These are phyloP conservation scores for Zosterops borbonicus DNA, from an alignment of 2,113 vertebrate genomes.

Conservation along the genomic window DNA sequence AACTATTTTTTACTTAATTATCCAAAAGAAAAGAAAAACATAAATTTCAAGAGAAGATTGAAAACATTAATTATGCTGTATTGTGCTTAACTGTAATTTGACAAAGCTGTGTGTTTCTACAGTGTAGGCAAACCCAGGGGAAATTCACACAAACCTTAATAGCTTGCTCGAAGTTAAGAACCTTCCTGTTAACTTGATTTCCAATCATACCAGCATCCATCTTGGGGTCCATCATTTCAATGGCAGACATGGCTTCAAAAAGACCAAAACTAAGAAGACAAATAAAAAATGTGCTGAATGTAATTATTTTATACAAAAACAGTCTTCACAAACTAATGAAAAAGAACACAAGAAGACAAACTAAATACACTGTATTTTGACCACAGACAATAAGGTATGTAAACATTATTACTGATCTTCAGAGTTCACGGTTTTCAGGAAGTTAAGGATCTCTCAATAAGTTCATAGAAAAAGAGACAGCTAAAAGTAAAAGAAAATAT, in stretches of 20 bases:
- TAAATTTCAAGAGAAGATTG: background rate
- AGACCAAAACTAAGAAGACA: slow-evolving; percentile 86
- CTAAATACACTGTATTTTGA: background rate
- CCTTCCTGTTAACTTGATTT: slow-evolving; percentile 97
- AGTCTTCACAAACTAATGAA: background rate
- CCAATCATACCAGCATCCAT: slow-evolving; percentile 99
- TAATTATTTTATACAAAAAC: background rate
- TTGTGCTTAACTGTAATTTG: background rate
- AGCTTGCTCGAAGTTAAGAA: slow-evolving; percentile 97
- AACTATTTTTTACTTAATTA: background rate
- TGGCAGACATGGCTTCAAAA: slow-evolving; percentile 99
- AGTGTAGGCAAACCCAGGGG: background rate
- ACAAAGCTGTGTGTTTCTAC: background rate
- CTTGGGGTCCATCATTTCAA: slow-evolving; percentile 99
- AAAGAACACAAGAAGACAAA: background rate
- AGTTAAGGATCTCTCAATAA: background rate
- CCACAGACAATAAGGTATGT: background rate
- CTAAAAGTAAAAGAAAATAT: background rate
- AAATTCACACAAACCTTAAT: slow-evolving; percentile 83
- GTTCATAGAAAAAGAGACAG: accelerated
- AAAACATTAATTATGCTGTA: background rate
- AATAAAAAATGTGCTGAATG: background rate
- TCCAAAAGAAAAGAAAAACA: background rate
- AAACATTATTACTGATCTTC: background rate
- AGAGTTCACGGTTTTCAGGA: background rate